A percentile compares a stretch with the other conserved stretches of the same genome.
These are phyloP conservation scores for Stenoptilia bipunctidactyla DNA, from an alignment of 2,888 invertebrate genomes.

Conservation along the genomic window DNA sequence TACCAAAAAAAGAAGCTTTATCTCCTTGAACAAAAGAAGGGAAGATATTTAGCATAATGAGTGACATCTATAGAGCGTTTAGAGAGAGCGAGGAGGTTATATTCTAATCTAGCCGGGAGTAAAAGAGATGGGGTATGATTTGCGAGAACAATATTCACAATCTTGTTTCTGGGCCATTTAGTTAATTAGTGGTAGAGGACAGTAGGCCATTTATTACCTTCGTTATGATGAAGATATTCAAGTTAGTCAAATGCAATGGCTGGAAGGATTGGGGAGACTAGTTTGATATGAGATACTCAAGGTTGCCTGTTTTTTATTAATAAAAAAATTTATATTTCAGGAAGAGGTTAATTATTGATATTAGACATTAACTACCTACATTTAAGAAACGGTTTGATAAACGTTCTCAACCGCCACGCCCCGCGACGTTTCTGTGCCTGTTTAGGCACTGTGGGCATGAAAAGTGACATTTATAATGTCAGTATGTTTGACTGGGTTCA, in stretches of 20 bases:
- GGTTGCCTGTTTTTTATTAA: too few relatives aligned
- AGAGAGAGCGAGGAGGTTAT: slow-evolving; percentile 32
- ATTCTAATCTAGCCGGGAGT: slow-evolving; percentile 9
- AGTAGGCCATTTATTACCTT: slow-evolving; percentile 49
- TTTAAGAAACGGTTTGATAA: too few relatives aligned
- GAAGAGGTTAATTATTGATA: too few relatives aligned
- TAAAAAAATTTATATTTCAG: too few relatives aligned
- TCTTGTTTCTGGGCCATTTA: slow-evolving; percentile 72
- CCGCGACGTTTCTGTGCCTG: too few relatives aligned
- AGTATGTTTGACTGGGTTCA: too few relatives aligned
- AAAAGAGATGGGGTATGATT: slow-evolving; percentile 30
- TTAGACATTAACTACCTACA: too few relatives aligned
- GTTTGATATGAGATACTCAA: slow-evolving; percentile 11
- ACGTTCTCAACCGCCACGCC: too few relatives aligned
- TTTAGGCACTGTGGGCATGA: too few relatives aligned
- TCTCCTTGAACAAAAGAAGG: slow-evolving; percentile 56
- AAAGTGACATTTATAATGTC: too few relatives aligned
- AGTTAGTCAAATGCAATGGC: slow-evolving; percentile 34
- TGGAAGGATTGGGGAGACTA: slow-evolving; percentile 13
- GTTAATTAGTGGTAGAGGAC: slow-evolving; percentile 67
- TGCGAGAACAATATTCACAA: slow-evolving; percentile 68
- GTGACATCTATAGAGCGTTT: slow-evolving; percentile 64
- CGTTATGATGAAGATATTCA: slow-evolving; percentile 41
- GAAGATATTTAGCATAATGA: slow-evolving; percentile 69
- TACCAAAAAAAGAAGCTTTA: slow-evolving; percentile 40